A percentile compares a stretch with the other conserved stretches of the same genome.
Evolutionary conservation across 2,888 invertebrate genomes (phyloP).

Genomic region (Bugula neritina): DNA sequence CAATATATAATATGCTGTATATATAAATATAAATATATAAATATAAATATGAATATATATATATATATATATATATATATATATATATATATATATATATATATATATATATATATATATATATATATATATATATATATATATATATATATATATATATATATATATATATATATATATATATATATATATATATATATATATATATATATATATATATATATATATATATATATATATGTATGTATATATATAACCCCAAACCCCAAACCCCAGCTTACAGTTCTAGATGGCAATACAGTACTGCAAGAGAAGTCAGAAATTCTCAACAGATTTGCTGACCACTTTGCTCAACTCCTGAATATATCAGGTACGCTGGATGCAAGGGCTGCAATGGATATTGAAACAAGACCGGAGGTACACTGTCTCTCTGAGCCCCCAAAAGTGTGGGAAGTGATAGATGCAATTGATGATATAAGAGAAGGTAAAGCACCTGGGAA

Average conservation of each 20-base stretch:
- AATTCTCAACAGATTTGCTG: slow-evolving; percentile 31
- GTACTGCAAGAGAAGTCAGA: no score
- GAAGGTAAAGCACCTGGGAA: neutral
- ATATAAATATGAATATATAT: neutral
- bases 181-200: neutral
- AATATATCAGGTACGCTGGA: slow-evolving; percentile 10
- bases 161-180: neutral
- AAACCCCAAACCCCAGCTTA: no score
- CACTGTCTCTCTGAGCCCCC: no score
- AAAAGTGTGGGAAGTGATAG: neutral
- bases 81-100: neutral
- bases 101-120: neutral
- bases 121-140: neutral
- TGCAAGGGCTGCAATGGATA: no score
- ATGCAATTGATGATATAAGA: neutral
- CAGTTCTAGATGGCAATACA: neutral
- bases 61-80: neutral
- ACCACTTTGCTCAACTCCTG: slow-evolving; percentile 30
- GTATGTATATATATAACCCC: neutral
- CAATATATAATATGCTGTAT: no score
- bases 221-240: neutral
- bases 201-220: neutral
- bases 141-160: neutral
- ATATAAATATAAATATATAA: no score
- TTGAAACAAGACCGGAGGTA: no score